Percentiles rank a stretch among this genome's conserved stretches.
phyloP scores from a whole-genome alignment of 2,797 vertebrate species.

The Tenualosa ilisha region DNA sequence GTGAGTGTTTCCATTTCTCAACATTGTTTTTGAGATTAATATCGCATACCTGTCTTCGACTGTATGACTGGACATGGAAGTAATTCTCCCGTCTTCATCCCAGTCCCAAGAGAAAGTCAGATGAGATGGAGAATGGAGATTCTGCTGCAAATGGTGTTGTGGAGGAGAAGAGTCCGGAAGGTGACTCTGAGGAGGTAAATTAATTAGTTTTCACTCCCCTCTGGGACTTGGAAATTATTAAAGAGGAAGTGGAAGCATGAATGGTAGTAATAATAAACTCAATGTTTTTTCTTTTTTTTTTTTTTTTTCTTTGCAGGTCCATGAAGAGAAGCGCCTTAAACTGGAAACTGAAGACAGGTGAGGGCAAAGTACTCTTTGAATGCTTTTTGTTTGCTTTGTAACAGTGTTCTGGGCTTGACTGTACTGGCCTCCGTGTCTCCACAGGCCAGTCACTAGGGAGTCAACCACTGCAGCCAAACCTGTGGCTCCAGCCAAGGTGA shows the following conservation, averaged over 20 bases:
- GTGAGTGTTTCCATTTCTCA: conserved; percentile 69
- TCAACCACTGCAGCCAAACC: conserved; percentile 67
- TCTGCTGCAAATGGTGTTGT: conserved; percentile 58
- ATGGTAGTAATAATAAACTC: neutral
- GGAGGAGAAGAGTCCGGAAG: conserved; percentile 68
- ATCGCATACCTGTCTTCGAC: neutral
- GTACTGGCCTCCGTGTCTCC: neutral
- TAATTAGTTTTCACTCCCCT: neutral
- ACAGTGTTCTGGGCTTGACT: neutral
- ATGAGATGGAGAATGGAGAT: conserved; percentile 78
- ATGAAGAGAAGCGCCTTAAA: conserved; percentile 89
- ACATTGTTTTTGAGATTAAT: neutral
- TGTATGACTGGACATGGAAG: neutral
- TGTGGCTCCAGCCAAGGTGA: conserved; percentile 77
- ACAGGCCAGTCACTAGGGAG: conserved; percentile 72
- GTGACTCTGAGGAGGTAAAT: conserved; percentile 65
- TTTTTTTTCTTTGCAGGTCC: conserved; percentile 65
- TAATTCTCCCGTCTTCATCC: neutral
- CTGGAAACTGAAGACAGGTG: conserved; percentile 79
- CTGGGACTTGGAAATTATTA: neutral
- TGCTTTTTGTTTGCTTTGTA: neutral
- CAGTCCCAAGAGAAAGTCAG: conserved; percentile 87
- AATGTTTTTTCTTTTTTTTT: too few relatives aligned
- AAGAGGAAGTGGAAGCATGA: too few relatives aligned
- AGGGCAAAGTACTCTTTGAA: too few relatives aligned